These are phyloP conservation scores for Pocillopora damicornis DNA, from an alignment of 64 coral and sea anemone genomes.

Conservation along the genomic window DNA sequence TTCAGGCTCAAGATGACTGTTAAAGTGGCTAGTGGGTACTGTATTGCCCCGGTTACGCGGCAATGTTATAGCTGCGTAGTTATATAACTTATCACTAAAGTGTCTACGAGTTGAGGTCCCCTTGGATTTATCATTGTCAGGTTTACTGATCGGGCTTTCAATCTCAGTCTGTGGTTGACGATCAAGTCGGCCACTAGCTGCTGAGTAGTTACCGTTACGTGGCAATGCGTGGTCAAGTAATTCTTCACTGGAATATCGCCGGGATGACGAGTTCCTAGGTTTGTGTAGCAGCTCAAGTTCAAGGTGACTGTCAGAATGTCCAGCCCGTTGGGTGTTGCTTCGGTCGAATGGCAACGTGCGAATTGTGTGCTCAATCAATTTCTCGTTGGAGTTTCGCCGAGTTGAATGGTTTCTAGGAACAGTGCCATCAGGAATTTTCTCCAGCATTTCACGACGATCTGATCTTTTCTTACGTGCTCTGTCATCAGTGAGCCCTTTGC, in stretches of 20 bases:
- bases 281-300: background rate
- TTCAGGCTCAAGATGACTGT: background rate
- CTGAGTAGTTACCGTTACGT: background rate
- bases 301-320: too few relatives aligned
- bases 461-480: background rate
- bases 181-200: too few relatives aligned
- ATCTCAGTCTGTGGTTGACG: too few relatives aligned
- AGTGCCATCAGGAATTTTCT: background rate
- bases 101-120: background rate
- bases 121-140: too few relatives aligned
- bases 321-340: background rate
- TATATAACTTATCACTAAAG: conserved; percentile 1
- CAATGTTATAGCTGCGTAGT: background rate
- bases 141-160: too few relatives aligned
- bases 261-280: background rate
- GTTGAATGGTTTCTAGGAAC: background rate
- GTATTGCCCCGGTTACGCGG: background rate
- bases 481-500: background rate
- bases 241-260: conserved; percentile 27
- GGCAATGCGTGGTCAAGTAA: background rate
- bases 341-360: background rate
- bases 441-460: background rate
- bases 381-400: conserved; percentile 1
- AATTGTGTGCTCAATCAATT: background rate
- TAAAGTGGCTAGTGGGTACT: background rate